Evolutionary conservation across 2,888 invertebrate species (phyloP), one percentile per base, ranked within the genome.

Genomic region (Axea sp.): DNA sequence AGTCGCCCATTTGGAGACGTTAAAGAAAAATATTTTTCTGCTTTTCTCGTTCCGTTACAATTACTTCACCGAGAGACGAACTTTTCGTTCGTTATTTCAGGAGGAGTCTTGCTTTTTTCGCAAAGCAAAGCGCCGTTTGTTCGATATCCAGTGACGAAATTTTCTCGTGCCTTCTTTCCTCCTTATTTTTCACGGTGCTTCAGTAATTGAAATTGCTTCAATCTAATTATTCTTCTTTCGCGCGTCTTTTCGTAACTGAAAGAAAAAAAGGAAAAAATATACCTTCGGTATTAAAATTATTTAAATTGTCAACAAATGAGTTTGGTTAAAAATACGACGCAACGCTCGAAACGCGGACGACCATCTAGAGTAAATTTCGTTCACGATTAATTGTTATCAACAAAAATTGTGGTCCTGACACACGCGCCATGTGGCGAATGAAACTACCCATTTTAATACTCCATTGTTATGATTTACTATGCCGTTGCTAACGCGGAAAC

Each of bases 11-110:
- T 83, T 81, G 14, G 35, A 26, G 17, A 83, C 79, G 79, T 79
- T 77, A 78, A 81, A 80, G 83, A 83, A 84, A 83, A 83, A 83
- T 83, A 83, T 86, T 84, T 84, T 83, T 82, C 80, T 81, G 82
- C 78, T 80, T 80, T 82, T 77, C 77, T 77, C 65, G 33, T 69
- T 65, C 51, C 64, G 69, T 82, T 81, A 81, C 79, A 80, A 81
- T 82, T 83, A 81, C 81, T 82, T 81, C 77, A 75, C 22, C 76
- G 76, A 77, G 79, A 78, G 35, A 24, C 76, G 77, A 82, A 81
- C 78, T 81, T 81, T 81, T 76, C 77, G 79, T 77, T 80, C 81
- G 79, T 81, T 81, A 80, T 74, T 51, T 57, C 43, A 59, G 47
- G 53, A 53, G 72, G 73, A 75, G 71, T 30, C 30, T 30, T 19